phyloP scores from a whole-genome alignment of 2,113 vertebrate genomes.

The Indicator maculatus region DNA sequence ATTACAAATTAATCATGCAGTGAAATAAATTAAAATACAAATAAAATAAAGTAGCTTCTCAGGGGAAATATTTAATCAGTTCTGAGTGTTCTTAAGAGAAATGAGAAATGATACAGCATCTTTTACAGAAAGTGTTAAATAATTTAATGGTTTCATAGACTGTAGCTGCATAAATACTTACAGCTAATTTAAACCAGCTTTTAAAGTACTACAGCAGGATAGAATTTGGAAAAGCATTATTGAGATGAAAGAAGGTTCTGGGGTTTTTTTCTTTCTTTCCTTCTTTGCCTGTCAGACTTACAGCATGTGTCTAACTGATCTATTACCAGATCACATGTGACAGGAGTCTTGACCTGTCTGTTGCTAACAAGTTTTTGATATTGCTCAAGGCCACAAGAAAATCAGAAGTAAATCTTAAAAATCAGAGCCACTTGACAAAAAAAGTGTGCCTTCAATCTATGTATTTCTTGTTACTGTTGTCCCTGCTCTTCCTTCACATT shows the following conservation, averaged over 20 bases:
- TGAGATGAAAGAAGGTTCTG: neutral
- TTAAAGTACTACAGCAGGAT: neutral
- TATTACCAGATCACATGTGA: neutral
- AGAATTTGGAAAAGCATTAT: neutral
- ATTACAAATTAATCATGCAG: constrained; percentile 55
- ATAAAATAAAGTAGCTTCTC: constrained; percentile 45
- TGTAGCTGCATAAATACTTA: neutral
- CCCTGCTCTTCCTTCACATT: neutral
- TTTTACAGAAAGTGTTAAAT: constrained; percentile 36
- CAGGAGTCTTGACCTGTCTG: neutral
- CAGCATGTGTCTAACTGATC: neutral
- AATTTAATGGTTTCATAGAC: neutral
- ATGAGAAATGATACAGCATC: constrained; percentile 4
- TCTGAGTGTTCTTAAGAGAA: constrained; percentile 26
- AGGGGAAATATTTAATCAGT: constrained; percentile 32
- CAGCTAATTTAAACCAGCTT: constrained; percentile 35
- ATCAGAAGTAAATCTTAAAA: neutral
- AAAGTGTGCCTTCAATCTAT: neutral
- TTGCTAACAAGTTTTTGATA: neutral
- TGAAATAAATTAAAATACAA: constrained; percentile 54
- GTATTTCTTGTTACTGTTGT: neutral
- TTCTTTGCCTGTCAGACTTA: neutral
- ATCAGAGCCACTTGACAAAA: neutral
- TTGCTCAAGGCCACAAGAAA: neutral
- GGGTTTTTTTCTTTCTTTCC: neutral